Conservation (phyloP, 2,113 vertebrate species). For the Pseudopodoces humilis region DNA sequence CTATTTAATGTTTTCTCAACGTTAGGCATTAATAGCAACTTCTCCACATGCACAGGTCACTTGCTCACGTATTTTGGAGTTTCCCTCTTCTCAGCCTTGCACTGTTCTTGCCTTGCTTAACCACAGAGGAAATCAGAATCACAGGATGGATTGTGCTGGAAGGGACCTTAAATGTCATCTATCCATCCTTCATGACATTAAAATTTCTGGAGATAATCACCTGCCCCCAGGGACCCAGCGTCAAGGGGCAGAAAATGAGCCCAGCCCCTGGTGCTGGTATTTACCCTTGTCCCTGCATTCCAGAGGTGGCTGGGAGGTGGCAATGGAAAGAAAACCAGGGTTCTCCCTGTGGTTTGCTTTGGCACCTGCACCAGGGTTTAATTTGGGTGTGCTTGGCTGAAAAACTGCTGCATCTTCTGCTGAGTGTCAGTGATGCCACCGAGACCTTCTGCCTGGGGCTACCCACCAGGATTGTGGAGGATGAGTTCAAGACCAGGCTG, state of each 20-base stretch:
- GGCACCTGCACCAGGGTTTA: neutral
- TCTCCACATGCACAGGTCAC: neutral
- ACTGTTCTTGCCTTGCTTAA: neutral
- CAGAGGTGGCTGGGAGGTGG: neutral
- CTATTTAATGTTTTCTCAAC: neutral
- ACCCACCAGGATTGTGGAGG: accelerated
- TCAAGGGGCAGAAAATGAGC: neutral
- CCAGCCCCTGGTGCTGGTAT: neutral
- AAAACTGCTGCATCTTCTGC: neutral
- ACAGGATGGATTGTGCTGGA: neutral
- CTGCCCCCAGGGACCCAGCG: neutral
- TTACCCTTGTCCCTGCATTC: neutral
- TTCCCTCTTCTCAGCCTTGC: neutral
- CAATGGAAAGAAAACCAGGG: neutral
- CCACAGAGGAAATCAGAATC: neutral
- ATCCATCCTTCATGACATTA: neutral
- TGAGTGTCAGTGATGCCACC: accelerated
- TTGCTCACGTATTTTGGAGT: neutral
- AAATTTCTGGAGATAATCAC: neutral
- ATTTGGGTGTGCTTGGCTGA: neutral
- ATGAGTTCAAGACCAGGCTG: neutral
- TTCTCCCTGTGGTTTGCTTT: neutral
- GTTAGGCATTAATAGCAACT: neutral
- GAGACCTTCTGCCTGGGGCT: neutral
- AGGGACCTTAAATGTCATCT: neutral